A percentile compares a stretch with the other conserved stretches of the same genome.
Conservation (phyloP, 2,113 vertebrate species). For the Tursiops truncatus region DNA sequence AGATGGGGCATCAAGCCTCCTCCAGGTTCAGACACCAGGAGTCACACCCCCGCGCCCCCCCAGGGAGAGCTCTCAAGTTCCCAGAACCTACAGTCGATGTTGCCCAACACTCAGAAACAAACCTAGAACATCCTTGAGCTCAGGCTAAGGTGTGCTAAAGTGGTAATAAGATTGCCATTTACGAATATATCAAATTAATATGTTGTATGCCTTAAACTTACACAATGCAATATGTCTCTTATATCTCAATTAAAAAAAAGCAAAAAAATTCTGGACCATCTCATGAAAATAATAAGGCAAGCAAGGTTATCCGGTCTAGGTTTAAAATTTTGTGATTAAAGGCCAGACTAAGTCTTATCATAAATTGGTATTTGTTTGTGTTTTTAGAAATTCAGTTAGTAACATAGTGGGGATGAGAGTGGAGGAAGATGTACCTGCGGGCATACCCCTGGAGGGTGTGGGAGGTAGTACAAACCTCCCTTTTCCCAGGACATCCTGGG, state of each 20-base stretch:
- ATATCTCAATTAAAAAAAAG: background rate
- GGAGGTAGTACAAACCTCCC: background rate
- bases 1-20: accelerated
- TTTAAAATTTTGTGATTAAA: background rate
- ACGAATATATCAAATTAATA: background rate
- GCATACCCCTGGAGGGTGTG: background rate
- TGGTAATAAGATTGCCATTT: background rate
- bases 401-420: no score
- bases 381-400: background rate
- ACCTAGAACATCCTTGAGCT: background rate
- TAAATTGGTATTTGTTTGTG: no score
- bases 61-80: background rate
- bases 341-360: background rate
- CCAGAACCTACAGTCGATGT: background rate
- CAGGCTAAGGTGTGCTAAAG: background rate
- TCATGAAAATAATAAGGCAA: background rate
- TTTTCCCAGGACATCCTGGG: background rate
- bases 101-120: background rate
- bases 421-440: accelerated
- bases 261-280: no score
- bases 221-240: no score
- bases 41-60: background rate
- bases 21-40: background rate
- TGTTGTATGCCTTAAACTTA: background rate
- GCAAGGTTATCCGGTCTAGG: background rate